A percentile compares a stretch with the other conserved stretches of the same genome.
Evolutionary conservation across 2,797 vertebrate genomes (phyloP).

Genomic region (Neostethus bicornis): DNA sequence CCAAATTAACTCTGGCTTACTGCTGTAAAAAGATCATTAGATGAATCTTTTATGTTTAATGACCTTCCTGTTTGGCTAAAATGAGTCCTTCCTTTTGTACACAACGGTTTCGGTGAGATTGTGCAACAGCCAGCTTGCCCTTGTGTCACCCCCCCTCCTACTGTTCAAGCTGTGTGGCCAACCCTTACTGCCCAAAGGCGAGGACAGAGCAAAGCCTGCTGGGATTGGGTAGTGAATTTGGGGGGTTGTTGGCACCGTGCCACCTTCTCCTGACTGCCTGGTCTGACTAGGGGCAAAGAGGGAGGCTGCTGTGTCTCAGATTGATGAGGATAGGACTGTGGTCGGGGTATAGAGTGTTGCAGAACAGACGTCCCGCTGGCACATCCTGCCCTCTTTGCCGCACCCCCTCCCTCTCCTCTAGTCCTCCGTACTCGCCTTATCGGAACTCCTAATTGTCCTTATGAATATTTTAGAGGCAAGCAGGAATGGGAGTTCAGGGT

Average conservation of each 20-base stretch:
- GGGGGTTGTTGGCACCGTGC: conserved; percentile 63
- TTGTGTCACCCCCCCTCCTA: conserved; percentile 61
- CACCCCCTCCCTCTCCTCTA: conserved; percentile 56
- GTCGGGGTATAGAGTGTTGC: conserved; percentile 74
- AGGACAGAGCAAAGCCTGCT: conserved; percentile 75
- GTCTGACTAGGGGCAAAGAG: conserved; percentile 70
- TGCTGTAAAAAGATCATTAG: conserved; percentile 44
- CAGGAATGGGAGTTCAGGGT: conserved; percentile 78
- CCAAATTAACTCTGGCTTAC: conserved; percentile 10
- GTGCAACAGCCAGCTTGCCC: conserved; percentile 67
- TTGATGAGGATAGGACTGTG: conserved; percentile 79
- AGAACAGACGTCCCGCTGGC: conserved; percentile 75
- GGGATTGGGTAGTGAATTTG: conserved; percentile 38
- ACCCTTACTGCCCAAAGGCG: conserved; percentile 70
- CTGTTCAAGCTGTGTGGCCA: conserved; percentile 61
- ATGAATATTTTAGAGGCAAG: conserved; percentile 87
- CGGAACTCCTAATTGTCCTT: conserved; percentile 86
- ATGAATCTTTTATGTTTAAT: conserved; percentile 40
- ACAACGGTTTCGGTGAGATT: conserved; percentile 44
- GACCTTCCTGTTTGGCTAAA: conserved; percentile 60
- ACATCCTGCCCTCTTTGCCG: conserved; percentile 73
- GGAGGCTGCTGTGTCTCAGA: conserved; percentile 73
- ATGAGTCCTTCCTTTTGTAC: conserved; percentile 41
- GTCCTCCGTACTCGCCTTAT: conserved; percentile 77
- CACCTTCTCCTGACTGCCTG: conserved; percentile 62